A percentile compares a stretch with the other conserved stretches of the same genome.
Conservation (phyloP, 2,888 invertebrate genomes). For the Lasioglossum villosulum region DNA sequence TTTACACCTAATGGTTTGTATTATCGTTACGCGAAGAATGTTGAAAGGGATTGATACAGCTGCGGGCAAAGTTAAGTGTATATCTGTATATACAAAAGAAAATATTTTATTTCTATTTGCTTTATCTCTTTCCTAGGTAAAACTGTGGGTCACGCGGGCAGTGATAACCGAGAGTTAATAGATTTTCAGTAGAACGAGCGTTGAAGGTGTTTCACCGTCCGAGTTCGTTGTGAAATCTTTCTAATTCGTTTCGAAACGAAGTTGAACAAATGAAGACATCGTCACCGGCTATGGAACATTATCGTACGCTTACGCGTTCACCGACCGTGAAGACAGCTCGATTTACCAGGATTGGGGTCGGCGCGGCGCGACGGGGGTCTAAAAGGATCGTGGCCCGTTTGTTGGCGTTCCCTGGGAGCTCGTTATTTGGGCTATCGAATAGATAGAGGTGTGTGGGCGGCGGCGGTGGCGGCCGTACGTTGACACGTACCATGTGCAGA, state of each 20-base stretch:
- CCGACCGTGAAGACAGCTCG: slow-evolving; percentile 40
- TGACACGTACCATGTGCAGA: slow-evolving; percentile 41
- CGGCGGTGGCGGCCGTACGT: slow-evolving; percentile 19
- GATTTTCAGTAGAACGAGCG: too few species aligned
- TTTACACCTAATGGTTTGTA: too few species aligned
- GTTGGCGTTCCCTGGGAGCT: slow-evolving; percentile 59
- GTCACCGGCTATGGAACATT: slow-evolving; percentile 9
- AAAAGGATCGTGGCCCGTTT: slow-evolving; percentile 62
- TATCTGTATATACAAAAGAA: too few species aligned
- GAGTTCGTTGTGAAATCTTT: neutral
- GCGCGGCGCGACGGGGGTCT: slow-evolving; percentile 21
- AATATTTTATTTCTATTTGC: too few species aligned
- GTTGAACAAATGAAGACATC: neutral
- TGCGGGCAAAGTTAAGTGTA: too few species aligned
- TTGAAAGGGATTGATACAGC: too few species aligned
- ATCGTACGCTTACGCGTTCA: slow-evolving; percentile 19
- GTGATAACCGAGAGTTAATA: too few species aligned
- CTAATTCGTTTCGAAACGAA: neutral
- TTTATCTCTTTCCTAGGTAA: too few species aligned
- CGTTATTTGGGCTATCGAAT: slow-evolving; percentile 73
- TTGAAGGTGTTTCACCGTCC: neutral
- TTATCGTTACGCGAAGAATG: too few species aligned
- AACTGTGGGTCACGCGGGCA: too few species aligned
- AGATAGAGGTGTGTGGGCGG: slow-evolving; percentile 45
- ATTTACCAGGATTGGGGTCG: slow-evolving; percentile 33